Evolutionary conservation across 2,113 vertebrate genomes (phyloP), one percentile per base, ranked within the genome.

Genomic region (Xiphias gladius): DNA sequence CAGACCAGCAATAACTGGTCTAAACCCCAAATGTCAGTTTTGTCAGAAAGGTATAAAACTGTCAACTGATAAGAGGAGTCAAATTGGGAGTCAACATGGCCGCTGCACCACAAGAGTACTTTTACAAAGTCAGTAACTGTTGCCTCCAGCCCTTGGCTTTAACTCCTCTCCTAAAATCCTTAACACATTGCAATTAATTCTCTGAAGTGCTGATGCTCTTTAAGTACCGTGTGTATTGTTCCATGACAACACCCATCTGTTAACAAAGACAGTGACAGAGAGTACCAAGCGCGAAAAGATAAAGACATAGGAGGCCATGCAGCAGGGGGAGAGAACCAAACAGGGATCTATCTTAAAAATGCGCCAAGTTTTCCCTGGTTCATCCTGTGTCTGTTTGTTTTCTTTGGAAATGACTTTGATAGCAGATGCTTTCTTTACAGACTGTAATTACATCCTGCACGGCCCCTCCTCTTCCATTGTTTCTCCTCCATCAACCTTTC

Each of bases 261-360:
- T 55, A 35, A 32, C 2, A 0, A 9, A 20, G 37, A 59, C 20
- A 22, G 28, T 59, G 41, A 41, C 5, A 3, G 4, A 22, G 30
- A 14, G 48, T 50, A 20, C 8, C 0, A 9, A 65, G n/a, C 62
- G 24, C 5, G 14, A 72, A 30, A 24, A 80, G 50, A 66, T 37
- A 37, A 67, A 67, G 35, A 62, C 76, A 68, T 26, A 68, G 37
- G 32, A 76, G 63, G 8, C 19, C 11, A 8, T 55, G 52, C 37
- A 46, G 19, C 35, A 13, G 20, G 57, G 65, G 28, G 66, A 2
- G 37, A 50, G 32, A 20, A 5, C 22, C 39, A 54, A 71, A 62
- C 16, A 7, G 67, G 16, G 52, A 39, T 67, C 74, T 41, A 59
- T 67, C 50, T 48, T 14, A 4, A 16, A 66, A 43, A 16, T 4